Conservation (phyloP, 2,888 invertebrate genomes). For the Sesia apiformis region DNA sequence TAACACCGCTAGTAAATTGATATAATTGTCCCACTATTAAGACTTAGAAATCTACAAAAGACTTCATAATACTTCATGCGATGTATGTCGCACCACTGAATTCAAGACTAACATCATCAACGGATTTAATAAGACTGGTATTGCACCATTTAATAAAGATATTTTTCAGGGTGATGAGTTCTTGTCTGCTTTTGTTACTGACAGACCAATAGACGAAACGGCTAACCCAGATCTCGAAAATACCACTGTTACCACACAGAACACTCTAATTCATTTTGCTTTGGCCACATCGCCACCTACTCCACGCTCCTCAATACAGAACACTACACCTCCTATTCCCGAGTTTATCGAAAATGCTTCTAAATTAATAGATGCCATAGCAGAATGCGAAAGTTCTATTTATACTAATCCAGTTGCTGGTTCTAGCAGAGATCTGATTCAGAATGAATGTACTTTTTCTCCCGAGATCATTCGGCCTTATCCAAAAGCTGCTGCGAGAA, state of each 20-base stretch:
- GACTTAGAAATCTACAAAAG: too few species aligned
- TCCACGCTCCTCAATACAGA: slow-evolving; percentile 1
- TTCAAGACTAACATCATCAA: slow-evolving; percentile 5
- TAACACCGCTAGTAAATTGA: too few species aligned
- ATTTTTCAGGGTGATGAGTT: slow-evolving; percentile 6
- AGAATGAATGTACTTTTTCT: slow-evolving; percentile 1
- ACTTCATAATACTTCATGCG: too few species aligned
- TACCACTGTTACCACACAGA: neutral
- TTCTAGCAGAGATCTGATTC: slow-evolving; percentile 1
- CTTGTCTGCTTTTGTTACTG: slow-evolving; percentile 7
- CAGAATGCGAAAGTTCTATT: slow-evolving; percentile 2
- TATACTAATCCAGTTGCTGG: slow-evolving; percentile 4
- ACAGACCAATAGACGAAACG: slow-evolving; percentile 1
- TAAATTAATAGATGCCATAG: neutral
- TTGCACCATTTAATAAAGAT: slow-evolving; percentile 4
- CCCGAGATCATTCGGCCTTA: slow-evolving; percentile 2
- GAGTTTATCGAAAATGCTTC: neutral
- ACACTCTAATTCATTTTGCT: slow-evolving; percentile 1
- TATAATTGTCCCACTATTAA: too few species aligned
- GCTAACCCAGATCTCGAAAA: slow-evolving; percentile 2
- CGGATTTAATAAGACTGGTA: slow-evolving; percentile 9
- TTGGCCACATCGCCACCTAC: neutral
- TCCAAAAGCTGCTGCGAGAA: slow-evolving; percentile 6
- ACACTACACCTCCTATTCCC: slow-evolving; percentile 1
- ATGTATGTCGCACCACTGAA: neutral